phyloP scores from a whole-genome alignment of 92 coral and sea anemone genomes.

The Blastomussa wellsi region DNA sequence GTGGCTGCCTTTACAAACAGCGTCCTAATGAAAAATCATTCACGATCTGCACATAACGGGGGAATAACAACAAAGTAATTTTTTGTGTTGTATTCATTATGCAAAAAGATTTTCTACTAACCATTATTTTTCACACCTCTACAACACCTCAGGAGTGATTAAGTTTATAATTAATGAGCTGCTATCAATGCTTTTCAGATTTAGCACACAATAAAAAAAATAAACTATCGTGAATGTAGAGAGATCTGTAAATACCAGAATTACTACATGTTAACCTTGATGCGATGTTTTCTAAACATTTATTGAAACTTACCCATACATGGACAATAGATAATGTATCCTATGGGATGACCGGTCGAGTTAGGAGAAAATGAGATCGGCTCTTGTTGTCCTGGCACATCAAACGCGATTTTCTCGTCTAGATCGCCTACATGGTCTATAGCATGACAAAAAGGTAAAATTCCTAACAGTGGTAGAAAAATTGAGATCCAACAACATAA shows the following conservation, averaged over 20 bases:
- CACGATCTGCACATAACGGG: neutral
- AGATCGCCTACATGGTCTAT: conserved; percentile 50
- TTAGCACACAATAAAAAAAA: neutral
- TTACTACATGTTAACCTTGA: neutral
- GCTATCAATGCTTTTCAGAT: neutral
- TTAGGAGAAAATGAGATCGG: conserved; percentile 38
- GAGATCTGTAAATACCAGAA: neutral
- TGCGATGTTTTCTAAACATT: neutral
- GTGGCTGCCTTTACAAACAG: neutral
- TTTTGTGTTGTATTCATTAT: neutral
- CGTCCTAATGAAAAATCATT: neutral
- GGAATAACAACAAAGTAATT: neutral
- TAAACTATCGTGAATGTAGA: neutral
- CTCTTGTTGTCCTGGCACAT: conserved; percentile 65
- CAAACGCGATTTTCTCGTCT: conserved; percentile 71
- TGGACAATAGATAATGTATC: conserved; percentile 87
- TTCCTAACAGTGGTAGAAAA: conserved; percentile 49
- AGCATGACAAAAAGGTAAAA: conserved; percentile 50
- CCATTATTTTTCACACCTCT: neutral
- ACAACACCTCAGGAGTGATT: no score
- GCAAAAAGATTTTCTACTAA: neutral
- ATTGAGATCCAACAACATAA: neutral
- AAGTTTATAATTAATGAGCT: neutral
- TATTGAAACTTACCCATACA: conserved; percentile 90
- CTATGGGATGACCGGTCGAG: conserved; percentile 40